phyloP scores from a whole-genome alignment of 2,888 invertebrate genomes.

The Nemoura dubitans region DNA sequence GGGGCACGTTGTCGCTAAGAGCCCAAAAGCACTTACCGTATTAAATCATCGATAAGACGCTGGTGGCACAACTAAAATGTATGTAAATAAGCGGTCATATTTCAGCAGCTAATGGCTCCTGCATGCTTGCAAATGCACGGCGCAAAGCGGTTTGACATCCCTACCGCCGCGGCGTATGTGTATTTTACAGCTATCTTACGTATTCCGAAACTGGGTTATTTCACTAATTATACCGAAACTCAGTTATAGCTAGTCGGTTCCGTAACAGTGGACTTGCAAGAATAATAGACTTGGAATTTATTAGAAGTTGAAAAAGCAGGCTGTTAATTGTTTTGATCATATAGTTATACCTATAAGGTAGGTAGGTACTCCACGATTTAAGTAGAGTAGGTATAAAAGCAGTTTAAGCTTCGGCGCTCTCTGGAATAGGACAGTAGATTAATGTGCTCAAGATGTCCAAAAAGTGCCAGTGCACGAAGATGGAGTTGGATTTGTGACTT shows the following conservation, averaged over 20 bases:
- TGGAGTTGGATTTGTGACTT: not conserved
- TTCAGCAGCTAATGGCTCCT: slow-evolving; percentile 36
- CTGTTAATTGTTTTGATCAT: slow-evolving; percentile 22
- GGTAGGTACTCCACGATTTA: too few relatives aligned
- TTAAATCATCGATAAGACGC: slow-evolving; percentile 35
- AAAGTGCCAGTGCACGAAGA: not conserved
- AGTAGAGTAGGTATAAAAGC: too few relatives aligned
- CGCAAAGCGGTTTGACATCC: not conserved
- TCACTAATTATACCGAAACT: slow-evolving; percentile 36
- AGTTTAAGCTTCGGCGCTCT: too few relatives aligned
- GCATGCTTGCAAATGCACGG: slow-evolving; percentile 29
- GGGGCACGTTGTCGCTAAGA: slow-evolving; percentile 4
- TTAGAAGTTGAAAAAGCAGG: not conserved
- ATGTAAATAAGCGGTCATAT: slow-evolving; percentile 38
- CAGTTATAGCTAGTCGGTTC: slow-evolving; percentile 23
- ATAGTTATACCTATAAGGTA: not conserved
- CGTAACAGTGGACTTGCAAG: slow-evolving; percentile 7
- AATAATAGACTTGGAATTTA: slow-evolving; percentile 39
- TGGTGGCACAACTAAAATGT: slow-evolving; percentile 29
- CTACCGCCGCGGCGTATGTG: slow-evolving; percentile 8
- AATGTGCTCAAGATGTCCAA: not conserved
- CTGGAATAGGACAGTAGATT: too few relatives aligned
- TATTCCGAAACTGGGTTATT: slow-evolving; percentile 40
- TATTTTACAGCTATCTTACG: slow-evolving; percentile 41
- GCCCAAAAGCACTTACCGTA: slow-evolving; percentile 31